A percentile compares a stretch with the other conserved stretches of the same genome.
phyloP scores from a whole-genome alignment of 2,888 invertebrate genomes.

The Palloptera scutellata region DNA sequence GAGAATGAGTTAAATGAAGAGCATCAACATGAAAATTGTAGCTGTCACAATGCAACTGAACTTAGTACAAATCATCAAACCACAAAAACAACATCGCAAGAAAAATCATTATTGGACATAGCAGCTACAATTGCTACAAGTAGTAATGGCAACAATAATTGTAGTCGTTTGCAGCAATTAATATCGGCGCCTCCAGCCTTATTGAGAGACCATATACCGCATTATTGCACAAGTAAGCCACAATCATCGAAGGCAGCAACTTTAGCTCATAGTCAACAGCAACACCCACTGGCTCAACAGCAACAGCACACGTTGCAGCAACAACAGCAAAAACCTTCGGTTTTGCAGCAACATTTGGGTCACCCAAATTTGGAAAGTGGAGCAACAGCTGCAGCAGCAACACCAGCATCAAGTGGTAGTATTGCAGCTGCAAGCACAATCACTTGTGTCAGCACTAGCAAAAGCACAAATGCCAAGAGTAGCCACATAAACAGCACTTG shows the following conservation, averaged over 20 bases:
- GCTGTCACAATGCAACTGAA: constrained; percentile 42
- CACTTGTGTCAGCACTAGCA: constrained; percentile 41
- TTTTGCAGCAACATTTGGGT: constrained; percentile 62
- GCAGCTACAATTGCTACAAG: constrained; percentile 20
- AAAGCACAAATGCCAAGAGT: constrained; percentile 22
- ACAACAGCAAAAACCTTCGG: constrained; percentile 45
- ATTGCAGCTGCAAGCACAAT: constrained; percentile 41
- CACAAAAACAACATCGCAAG: constrained; percentile 19
- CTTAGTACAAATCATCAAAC: constrained; percentile 23
- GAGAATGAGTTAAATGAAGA: constrained; percentile 15
- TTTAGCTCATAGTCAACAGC: constrained; percentile 29
- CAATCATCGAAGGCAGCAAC: constrained; percentile 40
- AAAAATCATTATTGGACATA: constrained; percentile 18
- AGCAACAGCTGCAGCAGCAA: constrained; percentile 41
- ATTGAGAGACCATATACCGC: constrained; percentile 33
- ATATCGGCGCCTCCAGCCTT: constrained; percentile 59
- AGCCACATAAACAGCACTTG: constrained; percentile 38
- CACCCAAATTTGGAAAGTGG: constrained; percentile 60
- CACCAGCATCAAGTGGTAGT: constrained; percentile 30
- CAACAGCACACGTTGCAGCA: constrained; percentile 19
- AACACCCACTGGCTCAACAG: constrained; percentile 29
- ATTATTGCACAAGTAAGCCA: constrained; percentile 14
- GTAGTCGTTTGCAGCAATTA: constrained; percentile 61
- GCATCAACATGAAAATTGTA: constrained; percentile 50
- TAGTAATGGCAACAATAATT: constrained; percentile 39